Evolutionary conservation across 64 coral and sea anemone genomes (phyloP).

Genomic region (Pocillopora verrucosa): DNA sequence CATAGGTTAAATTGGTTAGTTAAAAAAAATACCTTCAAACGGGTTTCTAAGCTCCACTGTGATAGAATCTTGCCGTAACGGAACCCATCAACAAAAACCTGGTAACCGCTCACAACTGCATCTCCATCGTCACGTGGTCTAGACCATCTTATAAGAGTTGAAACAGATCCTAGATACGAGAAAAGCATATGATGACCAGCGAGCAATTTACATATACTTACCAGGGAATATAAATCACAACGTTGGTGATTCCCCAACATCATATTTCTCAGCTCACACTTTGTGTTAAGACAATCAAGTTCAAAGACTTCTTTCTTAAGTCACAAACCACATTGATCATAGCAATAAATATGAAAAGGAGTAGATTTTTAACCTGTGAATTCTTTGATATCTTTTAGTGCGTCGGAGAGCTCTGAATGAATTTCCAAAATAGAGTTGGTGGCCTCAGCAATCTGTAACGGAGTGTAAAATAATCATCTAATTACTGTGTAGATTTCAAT

Average conservation of each 20-base stretch:
- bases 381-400: constrained; percentile 34
- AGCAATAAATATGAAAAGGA: background rate
- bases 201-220: too few species aligned
- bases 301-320: background rate
- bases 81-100: constrained; percentile 57
- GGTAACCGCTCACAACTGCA: constrained; percentile 75
- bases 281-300: too few species aligned
- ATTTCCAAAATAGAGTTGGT: constrained; percentile 10
- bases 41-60: constrained; percentile 25
- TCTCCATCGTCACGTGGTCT: constrained; percentile 83
- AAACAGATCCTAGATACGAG: constrained; percentile 17
- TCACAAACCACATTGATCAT: background rate
- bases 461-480: background rate
- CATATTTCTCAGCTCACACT: too few species aligned
- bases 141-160: constrained; percentile 48
- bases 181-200: too few species aligned
- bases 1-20: too few species aligned
- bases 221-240: too few species aligned
- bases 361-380: constrained; percentile 32
- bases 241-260: too few species aligned
- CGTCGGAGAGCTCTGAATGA: constrained; percentile 26
- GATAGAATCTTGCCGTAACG: constrained; percentile 24
- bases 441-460: constrained; percentile 34
- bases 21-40: constrained; percentile 45
- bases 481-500: too few species aligned